Base-by-base conservation (phyloP, 2,888 invertebrate genomes). In the Chalcis sispes region DNA sequence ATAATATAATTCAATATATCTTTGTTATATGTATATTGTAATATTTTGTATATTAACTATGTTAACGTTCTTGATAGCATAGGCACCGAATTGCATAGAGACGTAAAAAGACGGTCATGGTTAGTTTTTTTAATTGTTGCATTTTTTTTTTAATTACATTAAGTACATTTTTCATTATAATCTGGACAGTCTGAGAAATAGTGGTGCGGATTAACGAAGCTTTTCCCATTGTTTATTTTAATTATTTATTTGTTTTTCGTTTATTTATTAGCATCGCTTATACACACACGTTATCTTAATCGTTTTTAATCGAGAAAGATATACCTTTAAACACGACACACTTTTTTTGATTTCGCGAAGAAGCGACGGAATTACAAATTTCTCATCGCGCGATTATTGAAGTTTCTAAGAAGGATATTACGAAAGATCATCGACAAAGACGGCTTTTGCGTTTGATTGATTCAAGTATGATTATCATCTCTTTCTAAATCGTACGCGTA, bases 21-120 rank as follows among this genome's bases (percentile, higher is more conserved):
- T 52, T 72, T 15, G 77, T 48, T 73, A 48, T 66, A n/a, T n/a
- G n/a, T n/a, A n/a, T n/a, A n/a, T n/a, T n/a, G n/a, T n/a, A n/a
- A n/a, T n/a, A n/a, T n/a, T n/a, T n/a, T n/a, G n/a, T n/a, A n/a
- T n/a, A n/a, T 36, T 61, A 78, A 65, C 59, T 79, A 62, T 64
- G 48, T 72, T 20, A 48, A 36, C 58, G 25, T 64, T 61, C 25
- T n/a, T 72, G 48, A 74, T 72, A 74, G 79, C 82, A 84, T 80
- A 82, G 85, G 85, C 84, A 86, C 85, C 81, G 82, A 83, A 83
- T 83, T 84, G 81, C 80, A 81, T 74, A 77, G 82, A 83, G 81
- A 82, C 81, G 79, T 79, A 72, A 73, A 74, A 74, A 27, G 62
- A 77, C 74, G 70, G 62, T 74, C 66, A 54, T 54, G 48, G 18